Base-by-base conservation (phyloP, 1,140 invertebrate species). In the Trichonephila inaurata region DNA sequence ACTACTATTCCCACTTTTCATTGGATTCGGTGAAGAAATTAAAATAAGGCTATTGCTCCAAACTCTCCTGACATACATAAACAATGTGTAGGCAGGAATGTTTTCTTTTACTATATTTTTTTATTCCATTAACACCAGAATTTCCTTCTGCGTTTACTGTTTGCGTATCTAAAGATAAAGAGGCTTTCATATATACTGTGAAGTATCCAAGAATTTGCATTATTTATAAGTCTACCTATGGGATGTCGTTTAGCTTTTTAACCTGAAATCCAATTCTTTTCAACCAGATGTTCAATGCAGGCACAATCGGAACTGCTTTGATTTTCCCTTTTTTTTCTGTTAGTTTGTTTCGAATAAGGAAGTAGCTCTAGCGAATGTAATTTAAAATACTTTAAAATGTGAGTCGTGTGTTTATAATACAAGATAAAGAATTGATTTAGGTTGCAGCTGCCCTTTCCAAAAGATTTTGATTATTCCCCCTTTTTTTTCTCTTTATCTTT, bases 361-460 rank as follows among this genome's bases (percentile, higher is more conserved):
- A 83, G 82, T 83, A 19, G 51, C 19, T 51, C 21, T 21, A n/a
- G 21, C 82, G 82, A 83, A 83, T 83, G 44, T 83, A 83, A 83
- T 83, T 83, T 60, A 24, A 83, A 83, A 83, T 83, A 83, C 82
- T 83, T 83, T 83, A 83, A 83, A 18, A 60, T 83, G 82, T 83
- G 51, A n/a, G 44, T 60, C 44, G 82, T 77, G 28, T 77, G 72
- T 77, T 77, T 77, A 77, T 77, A 18, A 12, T 77, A 77, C 24
- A 33, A 40, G 72, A 33, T 10, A 77, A 77, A 33, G 28, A 77
- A 77, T 77, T 77, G 72, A 77, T 77, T 28, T 6, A 18, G 72
- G 72, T 40, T 77, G 72, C 72, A 77, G 72, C 72, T 77, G 72
- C 28, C 51, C 33, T 77, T 77, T 18, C 6, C 72, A 33, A 77